Percentiles rank a stretch among this genome's conserved stretches.
These are phyloP conservation scores for Hirtodrosophila trivittata DNA, from an alignment of 2,888 invertebrate genomes.

Conservation along the genomic window DNA sequence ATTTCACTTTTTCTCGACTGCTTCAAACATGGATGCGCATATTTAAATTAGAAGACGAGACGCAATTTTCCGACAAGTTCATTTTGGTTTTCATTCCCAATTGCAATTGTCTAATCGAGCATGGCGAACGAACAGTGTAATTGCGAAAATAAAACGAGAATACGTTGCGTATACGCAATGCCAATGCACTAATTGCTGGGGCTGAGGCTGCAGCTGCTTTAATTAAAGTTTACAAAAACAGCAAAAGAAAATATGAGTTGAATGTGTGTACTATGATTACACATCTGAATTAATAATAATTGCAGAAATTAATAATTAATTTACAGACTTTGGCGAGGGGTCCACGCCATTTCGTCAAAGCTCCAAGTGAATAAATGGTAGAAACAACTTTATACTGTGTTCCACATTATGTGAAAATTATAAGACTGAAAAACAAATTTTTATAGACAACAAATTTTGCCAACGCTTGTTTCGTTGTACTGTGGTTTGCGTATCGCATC, in stretches of 20 bases:
- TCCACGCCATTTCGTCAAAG: slow-evolving; percentile 34
- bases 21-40: too few species aligned
- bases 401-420: slow-evolving; percentile 32
- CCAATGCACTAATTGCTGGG: slow-evolving; percentile 16
- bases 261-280: slow-evolving; percentile 16
- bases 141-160: not conserved
- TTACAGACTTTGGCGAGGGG: slow-evolving; percentile 1
- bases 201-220: too few species aligned
- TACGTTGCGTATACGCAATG: slow-evolving; percentile 37
- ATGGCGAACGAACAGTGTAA: too few species aligned
- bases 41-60: too few species aligned
- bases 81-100: too few species aligned
- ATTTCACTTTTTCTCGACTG: too few species aligned
- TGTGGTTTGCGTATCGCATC: slow-evolving; percentile 42
- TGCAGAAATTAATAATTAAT: slow-evolving; percentile 41
- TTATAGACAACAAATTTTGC: too few species aligned
- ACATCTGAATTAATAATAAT: slow-evolving; percentile 47
- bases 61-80: too few species aligned
- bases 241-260: slow-evolving; percentile 25
- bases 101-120: too few species aligned
- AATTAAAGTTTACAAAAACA: slow-evolving; percentile 46
- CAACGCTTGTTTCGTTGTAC: slow-evolving; percentile 19
- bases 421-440: slow-evolving; percentile 19
- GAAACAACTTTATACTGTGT: slow-evolving; percentile 37
- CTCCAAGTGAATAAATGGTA: slow-evolving; percentile 5